Evolutionary conservation across 2,888 invertebrate genomes (phyloP).

Genomic region (Dusona sp.): DNA sequence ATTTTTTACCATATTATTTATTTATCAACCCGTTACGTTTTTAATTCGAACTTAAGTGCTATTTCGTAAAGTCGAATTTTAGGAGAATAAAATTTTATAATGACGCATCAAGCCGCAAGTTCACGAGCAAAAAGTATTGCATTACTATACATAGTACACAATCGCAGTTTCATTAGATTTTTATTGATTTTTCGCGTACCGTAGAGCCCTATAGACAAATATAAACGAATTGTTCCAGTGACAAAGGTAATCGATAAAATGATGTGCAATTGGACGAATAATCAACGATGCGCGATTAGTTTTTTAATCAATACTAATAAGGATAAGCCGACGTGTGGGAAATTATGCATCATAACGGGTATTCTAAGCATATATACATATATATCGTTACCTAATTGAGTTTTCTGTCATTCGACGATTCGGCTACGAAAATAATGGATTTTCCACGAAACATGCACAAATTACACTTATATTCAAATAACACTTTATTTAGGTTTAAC

Average conservation of each 20-base stretch:
- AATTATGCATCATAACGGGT: conserved; percentile 50
- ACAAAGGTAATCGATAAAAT: background rate
- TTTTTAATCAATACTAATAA: background rate
- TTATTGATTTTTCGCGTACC: conserved; percentile 58
- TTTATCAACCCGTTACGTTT: background rate
- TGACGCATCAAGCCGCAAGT: conserved; percentile 1
- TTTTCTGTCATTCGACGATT: conserved; percentile 42
- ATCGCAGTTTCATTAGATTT: conserved; percentile 35
- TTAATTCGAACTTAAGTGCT: background rate
- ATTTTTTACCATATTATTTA: background rate
- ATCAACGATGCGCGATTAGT: background rate
- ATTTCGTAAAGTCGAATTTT: background rate
- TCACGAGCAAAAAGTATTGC: background rate
- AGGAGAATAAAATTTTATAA: background rate
- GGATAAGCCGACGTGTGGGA: background rate
- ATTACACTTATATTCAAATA: conserved; percentile 38
- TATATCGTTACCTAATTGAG: conserved; percentile 30
- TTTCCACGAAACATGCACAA: background rate
- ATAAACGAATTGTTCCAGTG: background rate
- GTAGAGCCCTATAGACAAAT: background rate
- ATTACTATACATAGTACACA: conserved; percentile 14
- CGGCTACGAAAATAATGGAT: background rate
- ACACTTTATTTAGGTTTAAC: background rate
- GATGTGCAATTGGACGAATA: background rate
- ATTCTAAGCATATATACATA: conserved; percentile 3